These are phyloP conservation scores for Electrophaes corylata DNA, from an alignment of 2,888 invertebrate species.

Conservation along the genomic window DNA sequence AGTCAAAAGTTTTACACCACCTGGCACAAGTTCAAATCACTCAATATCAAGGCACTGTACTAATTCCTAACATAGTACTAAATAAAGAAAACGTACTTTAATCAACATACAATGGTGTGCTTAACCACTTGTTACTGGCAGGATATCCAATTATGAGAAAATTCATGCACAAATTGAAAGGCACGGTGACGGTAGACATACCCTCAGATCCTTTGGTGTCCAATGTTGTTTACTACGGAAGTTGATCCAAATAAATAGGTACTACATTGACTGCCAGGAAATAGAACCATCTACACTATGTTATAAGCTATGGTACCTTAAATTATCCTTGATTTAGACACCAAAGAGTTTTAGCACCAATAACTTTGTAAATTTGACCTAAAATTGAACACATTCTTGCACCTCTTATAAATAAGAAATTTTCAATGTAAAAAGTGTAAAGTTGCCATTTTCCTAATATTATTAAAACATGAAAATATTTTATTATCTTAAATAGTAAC, in stretches of 20 bases:
- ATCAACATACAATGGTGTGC: too few relatives aligned
- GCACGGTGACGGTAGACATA: not conserved
- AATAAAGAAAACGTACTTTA: too few relatives aligned
- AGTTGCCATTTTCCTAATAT: conserved; percentile 21
- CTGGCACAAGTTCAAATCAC: too few relatives aligned
- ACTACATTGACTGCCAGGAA: not conserved
- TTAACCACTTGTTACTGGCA: too few relatives aligned
- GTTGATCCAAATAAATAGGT: not conserved
- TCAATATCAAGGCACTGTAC: too few relatives aligned
- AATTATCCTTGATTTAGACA: conserved; percentile 10
- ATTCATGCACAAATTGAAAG: not conserved
- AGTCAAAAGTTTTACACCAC: too few relatives aligned
- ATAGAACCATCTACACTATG: conserved; percentile 8
- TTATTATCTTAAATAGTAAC: conserved; percentile 13
- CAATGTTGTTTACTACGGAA: not conserved
- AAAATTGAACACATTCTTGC: conserved; percentile 40
- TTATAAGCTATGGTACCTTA: not conserved
- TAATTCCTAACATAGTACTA: too few relatives aligned
- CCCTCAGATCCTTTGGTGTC: not conserved
- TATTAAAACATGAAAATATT: conserved; percentile 3
- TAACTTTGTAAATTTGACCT: conserved; percentile 37
- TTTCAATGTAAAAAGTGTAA: conserved; percentile 18
- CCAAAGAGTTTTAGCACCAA: conserved; percentile 36
- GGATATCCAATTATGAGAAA: too few relatives aligned
- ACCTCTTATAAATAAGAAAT: conserved; percentile 19